These are phyloP conservation scores for Schizaphis graminum DNA, from an alignment of 2,888 invertebrate species.

Conservation along the genomic window DNA sequence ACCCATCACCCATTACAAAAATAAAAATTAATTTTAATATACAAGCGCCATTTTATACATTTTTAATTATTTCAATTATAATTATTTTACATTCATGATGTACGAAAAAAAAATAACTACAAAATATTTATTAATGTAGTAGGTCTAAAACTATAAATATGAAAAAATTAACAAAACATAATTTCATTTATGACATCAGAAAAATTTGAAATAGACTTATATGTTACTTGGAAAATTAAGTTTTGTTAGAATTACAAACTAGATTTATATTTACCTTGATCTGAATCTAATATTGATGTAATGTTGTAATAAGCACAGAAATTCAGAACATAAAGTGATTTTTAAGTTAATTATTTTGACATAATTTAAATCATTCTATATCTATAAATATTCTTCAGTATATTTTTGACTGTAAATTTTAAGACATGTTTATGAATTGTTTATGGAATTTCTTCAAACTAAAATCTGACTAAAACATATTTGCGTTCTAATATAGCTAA, in stretches of 20 bases:
- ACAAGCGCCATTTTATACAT: not conserved
- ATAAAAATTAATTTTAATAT: not conserved
- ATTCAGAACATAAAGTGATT: not conserved
- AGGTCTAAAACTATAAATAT: too few species aligned
- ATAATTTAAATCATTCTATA: not conserved
- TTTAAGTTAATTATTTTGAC: slow-evolving; percentile 12
- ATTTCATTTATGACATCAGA: too few species aligned
- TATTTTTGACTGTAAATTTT: not conserved
- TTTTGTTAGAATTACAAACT: too few species aligned
- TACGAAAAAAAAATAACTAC: too few species aligned
- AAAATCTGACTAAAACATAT: slow-evolving; percentile 65
- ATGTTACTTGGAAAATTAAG: too few species aligned
- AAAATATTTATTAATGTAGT: too few species aligned
- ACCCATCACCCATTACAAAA: too few species aligned
- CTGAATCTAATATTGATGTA: not conserved
- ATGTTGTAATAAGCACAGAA: not conserved
- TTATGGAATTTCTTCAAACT: slow-evolving; percentile 65
- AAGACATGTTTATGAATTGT: slow-evolving; percentile 50
- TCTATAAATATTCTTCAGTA: slow-evolving; percentile 23
- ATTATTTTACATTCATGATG: too few species aligned
- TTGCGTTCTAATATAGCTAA: slow-evolving; percentile 62
- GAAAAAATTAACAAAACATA: too few species aligned
- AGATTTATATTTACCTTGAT: not conserved
- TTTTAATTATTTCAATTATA: too few species aligned
- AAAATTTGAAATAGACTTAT: too few species aligned